Base-by-base conservation (phyloP, 1,140 invertebrate genomes). In the Drosophila trapezifrons region DNA sequence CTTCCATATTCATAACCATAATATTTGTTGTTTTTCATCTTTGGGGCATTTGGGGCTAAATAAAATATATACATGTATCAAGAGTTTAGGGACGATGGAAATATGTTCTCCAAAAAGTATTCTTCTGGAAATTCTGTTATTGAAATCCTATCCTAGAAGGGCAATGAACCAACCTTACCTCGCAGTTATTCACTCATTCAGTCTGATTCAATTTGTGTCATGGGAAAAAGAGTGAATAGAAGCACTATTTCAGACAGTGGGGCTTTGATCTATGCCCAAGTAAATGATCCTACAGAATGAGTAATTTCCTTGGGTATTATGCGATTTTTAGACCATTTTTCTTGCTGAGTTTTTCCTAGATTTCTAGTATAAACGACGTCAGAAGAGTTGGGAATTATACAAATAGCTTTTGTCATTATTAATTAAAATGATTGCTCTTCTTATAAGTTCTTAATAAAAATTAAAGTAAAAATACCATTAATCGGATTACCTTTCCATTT, bases 221-320 rank as follows among this genome's bases (percentile, higher is more conserved):
- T 43, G 42, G 65, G 3, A 46, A 52, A 12, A 29, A n/a, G 38
- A 69, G 37, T 45, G 46, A 65, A 45, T 12, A 18, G 20, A 6
- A 46, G 20, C 22, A 47, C n/a, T 57, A 15, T 65, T 18, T 17
- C 37, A 20, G 67, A 49, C 43, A 58, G 22, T 35, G 27, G 40
- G 17, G 20, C 67, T 71, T 71, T 71, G 67, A 71, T 71, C 65
- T 71, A 25, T 71, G 35, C 37, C 47, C 35, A 43, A 66, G 65
- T 42, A 66, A 69, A 66, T 69, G 60, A 69, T 69, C 60, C 46
- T 43, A 29, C 20, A 12, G 8, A 52, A 65, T 69, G 46, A 69
- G 65, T 66, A 69, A 69, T 69, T 52, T 64, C 20, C 27, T 6
- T 20, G 35, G 43, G 20, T 29, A 43, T 37, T 69, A 13, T 69